Base-by-base conservation (phyloP, 2,797 vertebrate genomes). In the Malacoctenus gilli region DNA sequence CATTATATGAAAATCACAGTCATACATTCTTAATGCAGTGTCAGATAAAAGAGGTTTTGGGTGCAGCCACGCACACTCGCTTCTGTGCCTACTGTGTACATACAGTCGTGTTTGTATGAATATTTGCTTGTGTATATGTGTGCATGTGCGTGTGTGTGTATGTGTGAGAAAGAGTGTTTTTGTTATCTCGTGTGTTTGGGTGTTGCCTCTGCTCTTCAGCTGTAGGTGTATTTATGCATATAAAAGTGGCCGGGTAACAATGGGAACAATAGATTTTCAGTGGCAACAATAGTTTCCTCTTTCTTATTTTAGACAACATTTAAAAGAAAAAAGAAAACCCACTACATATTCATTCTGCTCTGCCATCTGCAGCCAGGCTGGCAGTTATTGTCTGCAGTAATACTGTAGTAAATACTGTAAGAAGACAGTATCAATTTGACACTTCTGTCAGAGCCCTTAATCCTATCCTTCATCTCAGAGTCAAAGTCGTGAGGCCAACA, bases 1-100 rank as follows among this genome's bases (percentile, higher is more conserved):
- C 85, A 87, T 91, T 88, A 91, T 85, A 80, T 75, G 85, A 85
- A 89, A 91, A 90, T 86, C 82, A 82, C 84, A 85, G 72, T 87
- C 86, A 82, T 89, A 88, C 85, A 89, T 89, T 87, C 85, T 88
- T 87, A 89, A 90, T 89, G 87, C 79, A 83, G 71, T 58, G 68
- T 64, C 55, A 71, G 74, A 82, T 84, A 82, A 87, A 83, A 79
- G 72, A 59, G 77, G 52, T 48, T 77, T 62, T 48, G 46, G 60
- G 64, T 73, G 67, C 68, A 75, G 70, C 36, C 57, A 16, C 71
- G 58, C 58, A 66, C 55, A 32, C 28, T 50, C 30, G 53, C 21
- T 36, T 59, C 22, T 47, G 28, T 50, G 65, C 47, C 68, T 75
- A 66, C 63, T 72, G 66, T 82, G 60, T 65, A 53, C 23, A 35